phyloP scores from a whole-genome alignment of 2,797 vertebrate genomes.

The Merluccius polli region DNA sequence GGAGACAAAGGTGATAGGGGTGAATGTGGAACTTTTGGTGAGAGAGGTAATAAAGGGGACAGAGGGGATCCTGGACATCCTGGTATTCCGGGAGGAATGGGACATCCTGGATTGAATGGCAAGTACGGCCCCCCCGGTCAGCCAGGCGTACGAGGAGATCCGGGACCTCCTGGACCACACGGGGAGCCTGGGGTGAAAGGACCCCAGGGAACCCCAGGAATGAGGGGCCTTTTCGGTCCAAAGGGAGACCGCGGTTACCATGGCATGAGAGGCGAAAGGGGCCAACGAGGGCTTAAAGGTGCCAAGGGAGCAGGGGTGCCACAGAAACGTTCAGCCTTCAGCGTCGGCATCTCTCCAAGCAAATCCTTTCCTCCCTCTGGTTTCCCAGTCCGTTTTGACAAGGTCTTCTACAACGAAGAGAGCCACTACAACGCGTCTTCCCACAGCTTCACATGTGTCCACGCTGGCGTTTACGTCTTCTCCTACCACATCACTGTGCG shows the following conservation, averaged over 20 bases:
- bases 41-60: constrained; percentile 82
- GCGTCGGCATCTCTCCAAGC: constrained; percentile 82
- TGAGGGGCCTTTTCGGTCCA: constrained; percentile 78
- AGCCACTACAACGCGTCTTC: constrained; percentile 80
- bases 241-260: constrained; percentile 83
- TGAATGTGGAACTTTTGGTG: constrained; percentile 76
- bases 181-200: constrained; percentile 81
- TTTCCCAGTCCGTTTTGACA: constrained; percentile 86
- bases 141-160: constrained; percentile 77
- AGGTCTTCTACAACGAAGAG: constrained; percentile 87
- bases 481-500: constrained; percentile 92
- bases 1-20: constrained; percentile 87
- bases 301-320: constrained; percentile 68
- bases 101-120: constrained; percentile 79
- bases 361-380: constrained; percentile 90
- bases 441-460: constrained; percentile 86
- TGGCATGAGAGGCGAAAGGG: constrained; percentile 83
- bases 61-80: constrained; percentile 77
- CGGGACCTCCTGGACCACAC: constrained; percentile 79
- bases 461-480: constrained; percentile 87
- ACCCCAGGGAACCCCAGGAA: constrained; percentile 69
- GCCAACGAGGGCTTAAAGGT: constrained; percentile 84
- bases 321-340: constrained; percentile 81
- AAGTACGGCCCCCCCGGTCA: constrained; percentile 74
- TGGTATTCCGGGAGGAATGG: constrained; percentile 83